Base-by-base conservation (phyloP, 2,797 vertebrate species). In the Dryobates pubescens region DNA sequence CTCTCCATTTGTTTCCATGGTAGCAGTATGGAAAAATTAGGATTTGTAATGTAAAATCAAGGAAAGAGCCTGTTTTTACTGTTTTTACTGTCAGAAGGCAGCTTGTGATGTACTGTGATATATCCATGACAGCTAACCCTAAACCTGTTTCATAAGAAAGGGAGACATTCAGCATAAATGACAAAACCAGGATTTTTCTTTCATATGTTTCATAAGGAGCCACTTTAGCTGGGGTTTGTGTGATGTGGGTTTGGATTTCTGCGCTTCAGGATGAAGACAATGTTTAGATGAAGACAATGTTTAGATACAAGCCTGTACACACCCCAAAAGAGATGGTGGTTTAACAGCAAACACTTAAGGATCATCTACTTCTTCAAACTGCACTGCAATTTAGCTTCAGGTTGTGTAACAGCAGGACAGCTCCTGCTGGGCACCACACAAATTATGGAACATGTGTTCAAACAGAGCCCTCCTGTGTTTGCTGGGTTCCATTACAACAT, bases 381-480 rank as follows among this genome's bases (percentile, higher is more conserved):
- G 32, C 58, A 22, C 51, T 47, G 45, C 34, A 68, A 85, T 67
- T 89, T 38, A 90, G 68, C 24, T 45, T 45, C 20, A 29, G 53
- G 61, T 96, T 93, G 79, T 36, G 34, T 65, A 93, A 94, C 45
- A n/a, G 16, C 13, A 81, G 41, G 3, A 70, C 3, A 0, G 5
- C 34, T 45, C 41, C 59, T 22, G 16, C 18, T 41, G 38, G 27
- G 47, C 70, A 41, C 30, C n/a, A 58, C 38, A 7, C 20, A 17
- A 61, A 32, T 70, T 2, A 11, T 29, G 62, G 19, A 78, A 92
- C 82, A 67, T 0, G 3, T n/a, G 82, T 92, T 95, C 75, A 74
- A 4, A 75, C 5, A 59, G 88, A 88, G 95, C 96, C 97, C 93
- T 95, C 96, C 24, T 84, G 96, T 93, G 97, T 91, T 93, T 20